Conservation (phyloP, 2,113 vertebrate genomes). For the Pantherophis guttatus region DNA sequence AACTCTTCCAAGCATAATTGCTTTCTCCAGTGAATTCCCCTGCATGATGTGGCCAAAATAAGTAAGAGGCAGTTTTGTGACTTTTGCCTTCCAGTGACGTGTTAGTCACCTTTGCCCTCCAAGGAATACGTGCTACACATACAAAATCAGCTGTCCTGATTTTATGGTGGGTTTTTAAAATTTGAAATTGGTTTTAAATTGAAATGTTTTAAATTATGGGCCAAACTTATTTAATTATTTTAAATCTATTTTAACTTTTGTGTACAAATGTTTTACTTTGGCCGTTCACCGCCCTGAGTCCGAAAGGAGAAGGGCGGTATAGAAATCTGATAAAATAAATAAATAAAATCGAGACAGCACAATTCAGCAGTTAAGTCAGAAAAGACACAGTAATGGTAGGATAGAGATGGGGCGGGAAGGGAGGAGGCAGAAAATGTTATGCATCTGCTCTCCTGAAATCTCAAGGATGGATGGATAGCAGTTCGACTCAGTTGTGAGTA, state of each 20-base stretch:
- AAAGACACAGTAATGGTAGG: neutral
- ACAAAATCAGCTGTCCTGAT: neutral
- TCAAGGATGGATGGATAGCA: neutral
- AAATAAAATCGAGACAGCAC: neutral
- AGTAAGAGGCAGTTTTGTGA: neutral
- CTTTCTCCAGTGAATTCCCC: neutral
- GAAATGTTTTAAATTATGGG: too few relatives aligned
- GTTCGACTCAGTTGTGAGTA: neutral
- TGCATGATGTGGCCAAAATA: neutral
- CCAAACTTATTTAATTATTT: too few relatives aligned
- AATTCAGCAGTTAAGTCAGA: neutral
- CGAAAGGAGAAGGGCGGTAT: too few relatives aligned
- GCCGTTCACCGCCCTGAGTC: too few relatives aligned
- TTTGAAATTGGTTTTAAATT: too few relatives aligned
- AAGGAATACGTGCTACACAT: neutral
- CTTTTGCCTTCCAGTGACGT: neutral
- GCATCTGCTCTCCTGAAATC: neutral
- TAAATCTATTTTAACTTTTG: too few relatives aligned
- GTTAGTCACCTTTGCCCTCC: neutral
- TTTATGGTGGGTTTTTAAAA: too few relatives aligned
- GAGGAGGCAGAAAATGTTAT: neutral
- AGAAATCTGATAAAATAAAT: too few relatives aligned
- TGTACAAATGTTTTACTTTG: too few relatives aligned
- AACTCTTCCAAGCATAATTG: neutral
- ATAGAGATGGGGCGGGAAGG: neutral